Evolutionary conservation across 2,113 vertebrate species (phyloP).

Genomic region (Macquaria australasica): DNA sequence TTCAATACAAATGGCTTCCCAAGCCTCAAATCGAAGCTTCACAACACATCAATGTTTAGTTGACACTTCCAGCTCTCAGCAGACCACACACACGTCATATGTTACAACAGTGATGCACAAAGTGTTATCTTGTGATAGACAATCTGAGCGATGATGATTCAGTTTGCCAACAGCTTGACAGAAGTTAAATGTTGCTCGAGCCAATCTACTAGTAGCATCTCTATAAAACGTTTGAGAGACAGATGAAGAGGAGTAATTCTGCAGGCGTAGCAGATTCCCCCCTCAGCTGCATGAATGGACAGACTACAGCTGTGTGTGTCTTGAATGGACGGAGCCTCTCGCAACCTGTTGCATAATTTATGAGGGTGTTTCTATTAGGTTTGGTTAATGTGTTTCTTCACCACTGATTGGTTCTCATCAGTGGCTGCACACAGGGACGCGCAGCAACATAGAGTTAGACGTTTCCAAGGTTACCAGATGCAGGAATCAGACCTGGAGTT

Average conservation of each 20-base stretch:
- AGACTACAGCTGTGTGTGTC: constrained; percentile 81
- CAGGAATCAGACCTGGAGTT: constrained; percentile 51
- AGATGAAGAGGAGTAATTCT: constrained; percentile 71
- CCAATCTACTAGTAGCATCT: constrained; percentile 42
- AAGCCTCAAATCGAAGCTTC: constrained; percentile 8
- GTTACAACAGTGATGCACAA: constrained; percentile 46
- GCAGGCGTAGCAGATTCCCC: constrained; percentile 53
- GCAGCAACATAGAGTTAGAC: constrained; percentile 15
- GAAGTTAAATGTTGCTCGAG: constrained; percentile 43
- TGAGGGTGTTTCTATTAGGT: constrained; percentile 70
- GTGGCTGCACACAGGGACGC: constrained; percentile 31
- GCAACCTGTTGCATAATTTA: constrained; percentile 81
- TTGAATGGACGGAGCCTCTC: constrained; percentile 76
- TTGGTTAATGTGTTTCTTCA: constrained; percentile 74
- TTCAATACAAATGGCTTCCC: constrained; percentile 4
- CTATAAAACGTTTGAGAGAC: constrained; percentile 58
- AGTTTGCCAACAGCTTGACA: constrained; percentile 58
- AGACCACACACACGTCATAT: constrained; percentile 20
- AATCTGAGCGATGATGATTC: constrained; percentile 16
- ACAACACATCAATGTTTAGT: constrained; percentile 50
- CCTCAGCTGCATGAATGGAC: constrained; percentile 72
- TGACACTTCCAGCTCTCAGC: constrained; percentile 32
- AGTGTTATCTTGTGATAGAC: constrained; percentile 57
- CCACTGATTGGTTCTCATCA: constrained; percentile 68
- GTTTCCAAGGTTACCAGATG: constrained; percentile 65